Evolutionary conservation across 1,140 invertebrate genomes (phyloP), one percentile per base, ranked within the genome.

Genomic region (Panonychus citri): DNA sequence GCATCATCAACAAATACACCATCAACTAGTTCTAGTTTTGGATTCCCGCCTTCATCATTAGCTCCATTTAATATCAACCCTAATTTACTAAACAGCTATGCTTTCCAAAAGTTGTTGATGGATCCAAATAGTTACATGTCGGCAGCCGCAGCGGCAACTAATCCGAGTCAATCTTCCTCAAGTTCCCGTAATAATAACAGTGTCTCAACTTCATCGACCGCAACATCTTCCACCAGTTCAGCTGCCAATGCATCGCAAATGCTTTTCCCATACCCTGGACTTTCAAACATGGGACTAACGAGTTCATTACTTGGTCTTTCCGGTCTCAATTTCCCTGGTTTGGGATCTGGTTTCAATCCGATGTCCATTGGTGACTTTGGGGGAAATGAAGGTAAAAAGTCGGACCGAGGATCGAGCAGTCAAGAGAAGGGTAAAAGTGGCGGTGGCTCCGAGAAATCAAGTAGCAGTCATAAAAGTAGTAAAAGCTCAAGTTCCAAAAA

Each of bases 251-350:
- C 73, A 25, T 71, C 73, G 57, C 83, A 85, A 1, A 69, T 89
- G n/a, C 71, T 87, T 39, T 81, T 86, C 74, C 84, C 86, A 0
- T 89, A 89, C 65, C 81, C 78, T 51, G 75, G 78, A 25, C 65
- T 85, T 17, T n/a, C n/a, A n/a, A n/a, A n/a, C n/a, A 34, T 34
- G 30, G 85, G 83, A 64, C 70, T 91, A 17, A 74, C 75, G 3
- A 80, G 77, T 65, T 77, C 78, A 3, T 66, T 81, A 57, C 85
- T 91, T 66, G 12, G 12, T 12, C 71, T 91, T 56, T 82, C 85
- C 17, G 82, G 83, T 27, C 74, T 90, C 57, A 82, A 83, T 42
- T 67, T 85, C 25, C 78, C 81, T 26, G 81, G 81, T 3, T 71
- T 69, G 17, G 61, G 62, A 54, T 24, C 49, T 28, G 49, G 58